Percentiles rank a stretch among this genome's conserved stretches.
These are phyloP conservation scores for Carposina sasakii DNA, from an alignment of 1,140 invertebrate genomes.

Conservation along the genomic window DNA sequence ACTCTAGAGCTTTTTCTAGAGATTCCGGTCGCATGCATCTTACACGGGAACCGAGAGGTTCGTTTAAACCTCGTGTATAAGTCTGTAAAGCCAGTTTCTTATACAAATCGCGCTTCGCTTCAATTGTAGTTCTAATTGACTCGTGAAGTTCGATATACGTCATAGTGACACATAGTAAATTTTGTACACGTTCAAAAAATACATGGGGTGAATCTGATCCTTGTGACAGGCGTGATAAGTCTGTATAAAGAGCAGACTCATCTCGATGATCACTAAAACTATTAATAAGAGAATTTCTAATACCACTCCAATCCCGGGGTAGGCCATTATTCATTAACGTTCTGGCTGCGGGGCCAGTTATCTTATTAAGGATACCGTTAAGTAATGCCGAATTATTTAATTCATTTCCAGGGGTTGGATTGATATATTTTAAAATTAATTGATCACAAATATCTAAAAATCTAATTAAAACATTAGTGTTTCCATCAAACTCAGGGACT, in stretches of 20 bases:
- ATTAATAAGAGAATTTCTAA: slow-evolving; percentile 3
- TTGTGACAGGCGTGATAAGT: slow-evolving; percentile 2
- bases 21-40: slow-evolving; percentile 7
- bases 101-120: slow-evolving; percentile 3
- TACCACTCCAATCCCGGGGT: background rate
- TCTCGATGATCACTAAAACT: slow-evolving; percentile 8
- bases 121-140: background rate
- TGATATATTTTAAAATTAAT: background rate
- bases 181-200: slow-evolving; percentile 4
- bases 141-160: slow-evolving; percentile 5
- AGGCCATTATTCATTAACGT: slow-evolving; percentile 1
- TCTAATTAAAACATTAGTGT: slow-evolving; percentile 1
- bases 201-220: slow-evolving; percentile 1
- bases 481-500: slow-evolving; percentile 2
- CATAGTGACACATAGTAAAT: slow-evolving; percentile 2
- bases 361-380: slow-evolving; percentile 6
- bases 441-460: slow-evolving; percentile 3
- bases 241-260: slow-evolving; percentile 6
- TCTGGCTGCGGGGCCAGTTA: background rate
- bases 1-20: slow-evolving; percentile 1
- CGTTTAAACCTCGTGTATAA: slow-evolving; percentile 3
- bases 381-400: background rate
- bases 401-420: slow-evolving; percentile 3
- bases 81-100: slow-evolving; percentile 5
- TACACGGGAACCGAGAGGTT: slow-evolving; percentile 7